Evolutionary conservation across 2,113 vertebrate genomes (phyloP), one percentile per base, ranked within the genome.

Genomic region (Oreochromis spilurus): DNA sequence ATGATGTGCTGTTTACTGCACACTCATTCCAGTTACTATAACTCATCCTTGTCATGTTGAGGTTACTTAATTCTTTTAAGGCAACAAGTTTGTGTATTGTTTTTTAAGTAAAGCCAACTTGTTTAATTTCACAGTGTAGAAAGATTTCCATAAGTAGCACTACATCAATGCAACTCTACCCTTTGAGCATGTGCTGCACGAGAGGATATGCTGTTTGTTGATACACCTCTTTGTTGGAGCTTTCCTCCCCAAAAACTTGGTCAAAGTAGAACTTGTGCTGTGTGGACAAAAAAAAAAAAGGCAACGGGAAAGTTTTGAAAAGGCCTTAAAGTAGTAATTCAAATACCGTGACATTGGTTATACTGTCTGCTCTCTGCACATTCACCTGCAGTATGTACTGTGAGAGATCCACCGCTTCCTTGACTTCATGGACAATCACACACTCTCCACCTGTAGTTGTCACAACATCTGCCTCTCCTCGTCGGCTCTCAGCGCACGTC

Each of bases 211-310:
- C 96, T 34, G 98, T 98, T 95, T 95, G 97, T 96, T 91, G 95
- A 94, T 98, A 99, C 40, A 99, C 97, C 81, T 98, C 97, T 86
- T 94, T 93, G 88, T 98, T 98, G 90, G 96, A 97, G 91, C 97
- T 97, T 4, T 95, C 91, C 87, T 98, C 97, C 82, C 96, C 97
- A 93, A 99, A 98, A 93, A 98, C 98, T 94, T 98, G 97, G 95
- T 99, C 97, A 95, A 98, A 98, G 96, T 97, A 97, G 96, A 98
- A 99, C 87, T 95, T 97, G 92, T 99, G 97, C 98, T 99, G 96
- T 85, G 97, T 96, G 94, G 95, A 87, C n/a, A 85, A 85, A 45
- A 52, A 19, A 6, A 6, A 10, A 3, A 13, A 7, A 85, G 26
- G 4, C 12, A 79, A 67, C 3, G 5, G 2, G 16, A 2, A 26